Base-by-base conservation (phyloP, 1,140 invertebrate species). In the Dreissena rostriformis region DNA sequence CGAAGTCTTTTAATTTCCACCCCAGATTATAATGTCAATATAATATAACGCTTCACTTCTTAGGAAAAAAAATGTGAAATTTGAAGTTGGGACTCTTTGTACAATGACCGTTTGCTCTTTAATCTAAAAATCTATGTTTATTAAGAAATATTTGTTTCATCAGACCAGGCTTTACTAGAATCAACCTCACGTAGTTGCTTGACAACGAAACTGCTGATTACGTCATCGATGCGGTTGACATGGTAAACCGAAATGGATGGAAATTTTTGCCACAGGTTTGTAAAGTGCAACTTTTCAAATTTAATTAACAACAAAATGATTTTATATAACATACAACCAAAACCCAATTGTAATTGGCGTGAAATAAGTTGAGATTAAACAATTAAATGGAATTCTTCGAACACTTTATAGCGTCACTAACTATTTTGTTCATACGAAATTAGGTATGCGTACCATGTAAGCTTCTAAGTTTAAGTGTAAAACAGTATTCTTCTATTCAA, bases 191-290 rank as follows among this genome's bases (percentile, higher is more conserved):
- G 0, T 98, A 96, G 92, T 97, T 97, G 90, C 96, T 96, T 93
- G 95, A 95, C 10, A 96, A 97, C 82, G 93, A 95, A 51, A 96
- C 97, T 92, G 93, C 90, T 15, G 96, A 96, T 17, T 98, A 96
- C 91, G 95, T 98, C 0, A 93, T 98, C 76, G 96, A 97, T 92
- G 96, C 97, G 0, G 91, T 98, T 17, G 96, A 97, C 92, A 96
- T 97, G 95, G 96, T 98, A 0, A 96, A 97, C 0, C 96, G 96
- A 0, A 96, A 97, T 93, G 97, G 96, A 0, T 98, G 97, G 96
- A 97, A 97, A 90, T 94, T 98, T 53, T 91, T 98, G 68, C 97
- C 97, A 0, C 96, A 77, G 78, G 88, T 89, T 67, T 8, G 51
- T 12, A n/a, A n/a, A 12, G 19, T 49, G 19, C 12, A 8, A 68